Conservation (phyloP, 1,140 invertebrate species). For the Lucilia sericata region DNA sequence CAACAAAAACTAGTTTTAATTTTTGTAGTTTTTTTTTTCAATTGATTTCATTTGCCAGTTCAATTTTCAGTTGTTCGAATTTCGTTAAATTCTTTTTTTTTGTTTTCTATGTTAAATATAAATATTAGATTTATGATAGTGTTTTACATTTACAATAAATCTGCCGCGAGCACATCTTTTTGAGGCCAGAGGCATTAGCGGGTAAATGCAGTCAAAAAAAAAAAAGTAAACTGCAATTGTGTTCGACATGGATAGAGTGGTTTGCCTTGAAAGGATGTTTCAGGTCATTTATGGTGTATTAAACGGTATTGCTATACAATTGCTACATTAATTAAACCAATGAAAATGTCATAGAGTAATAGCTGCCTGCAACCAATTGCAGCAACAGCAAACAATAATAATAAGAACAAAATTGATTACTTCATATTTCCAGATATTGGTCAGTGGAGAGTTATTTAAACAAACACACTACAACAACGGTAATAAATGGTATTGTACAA, state of each 20-base stretch:
- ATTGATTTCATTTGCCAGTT: neutral
- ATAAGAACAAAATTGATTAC: neutral
- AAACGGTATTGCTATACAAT: neutral
- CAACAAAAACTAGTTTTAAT: conserved; percentile 3
- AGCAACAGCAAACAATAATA: neutral
- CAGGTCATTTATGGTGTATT: neutral
- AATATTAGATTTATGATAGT: conserved; percentile 3
- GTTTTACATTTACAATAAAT: neutral
- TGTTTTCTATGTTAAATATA: neutral
- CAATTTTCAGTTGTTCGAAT: neutral
- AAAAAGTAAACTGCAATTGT: too few relatives aligned
- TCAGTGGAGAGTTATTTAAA: neutral
- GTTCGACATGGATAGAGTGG: neutral
- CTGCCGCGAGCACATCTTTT: neutral
- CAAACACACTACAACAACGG: too few relatives aligned
- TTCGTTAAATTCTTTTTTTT: neutral
- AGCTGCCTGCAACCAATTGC: neutral
- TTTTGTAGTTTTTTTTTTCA: neutral
- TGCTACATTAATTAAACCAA: neutral
- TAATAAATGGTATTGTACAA: neutral
- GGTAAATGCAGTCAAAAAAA: neutral
- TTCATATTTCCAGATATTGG: neutral
- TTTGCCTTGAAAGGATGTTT: conserved; percentile 39
- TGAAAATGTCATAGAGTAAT: neutral
- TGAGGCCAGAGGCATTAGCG: neutral